Percentiles rank a stretch among this genome's conserved stretches.
These are phyloP conservation scores for Zaprionus africanus DNA, from an alignment of 1,140 invertebrate genomes.

Conservation along the genomic window DNA sequence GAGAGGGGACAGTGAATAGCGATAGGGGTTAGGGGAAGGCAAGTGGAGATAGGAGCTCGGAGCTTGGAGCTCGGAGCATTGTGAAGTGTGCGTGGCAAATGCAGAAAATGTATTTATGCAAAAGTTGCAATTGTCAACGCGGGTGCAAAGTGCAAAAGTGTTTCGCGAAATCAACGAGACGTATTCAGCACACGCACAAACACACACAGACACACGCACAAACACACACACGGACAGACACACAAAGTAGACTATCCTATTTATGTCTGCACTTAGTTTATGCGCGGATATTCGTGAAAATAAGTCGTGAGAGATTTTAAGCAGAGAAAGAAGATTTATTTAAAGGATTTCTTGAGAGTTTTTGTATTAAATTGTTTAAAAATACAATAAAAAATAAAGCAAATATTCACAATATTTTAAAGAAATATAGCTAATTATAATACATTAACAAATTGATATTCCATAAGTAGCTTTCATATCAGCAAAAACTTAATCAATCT, in stretches of 20 bases:
- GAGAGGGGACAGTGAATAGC: background rate
- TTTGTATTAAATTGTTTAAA: background rate
- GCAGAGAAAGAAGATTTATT: background rate
- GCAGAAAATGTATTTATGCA: slow-evolving; percentile 81
- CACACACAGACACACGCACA: background rate
- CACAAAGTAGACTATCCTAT: background rate
- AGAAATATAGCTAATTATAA: too few relatives aligned
- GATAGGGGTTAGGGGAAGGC: too few relatives aligned
- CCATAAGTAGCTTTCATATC: background rate
- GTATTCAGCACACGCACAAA: slow-evolving; percentile 18
- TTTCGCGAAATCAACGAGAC: slow-evolving; percentile 58
- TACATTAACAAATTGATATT: too few relatives aligned
- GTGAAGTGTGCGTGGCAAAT: slow-evolving; percentile 56
- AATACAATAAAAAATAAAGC: background rate
- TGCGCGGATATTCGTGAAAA: slow-evolving; percentile 18
- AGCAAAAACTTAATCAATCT: background rate
- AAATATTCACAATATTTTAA: background rate
- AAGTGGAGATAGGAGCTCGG: background rate
- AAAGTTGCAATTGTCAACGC: slow-evolving; percentile 79
- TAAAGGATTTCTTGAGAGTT: background rate
- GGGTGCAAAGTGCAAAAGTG: slow-evolving; percentile 68
- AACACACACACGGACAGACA: slow-evolving; percentile 3
- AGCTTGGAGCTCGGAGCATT: slow-evolving; percentile 1
- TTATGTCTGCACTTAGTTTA: slow-evolving; percentile 8
- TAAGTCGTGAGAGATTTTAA: background rate